These are phyloP conservation scores for Porites rus DNA, from an alignment of 92 coral and sea anemone genomes.

Conservation along the genomic window DNA sequence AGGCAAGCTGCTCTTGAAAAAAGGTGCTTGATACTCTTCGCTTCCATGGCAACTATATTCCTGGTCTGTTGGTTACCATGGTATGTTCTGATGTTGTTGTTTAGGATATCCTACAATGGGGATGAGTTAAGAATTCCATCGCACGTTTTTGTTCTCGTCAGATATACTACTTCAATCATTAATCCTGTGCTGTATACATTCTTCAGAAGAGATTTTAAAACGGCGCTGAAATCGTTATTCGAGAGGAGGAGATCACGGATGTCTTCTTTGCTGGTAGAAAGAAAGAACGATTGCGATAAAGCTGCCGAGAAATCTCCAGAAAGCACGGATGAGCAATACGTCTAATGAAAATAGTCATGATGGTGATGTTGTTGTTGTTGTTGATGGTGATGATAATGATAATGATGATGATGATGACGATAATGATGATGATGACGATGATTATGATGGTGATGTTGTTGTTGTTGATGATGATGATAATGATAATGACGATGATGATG, in stretches of 20 bases:
- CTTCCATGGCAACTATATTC: conserved; percentile 68
- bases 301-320: background rate
- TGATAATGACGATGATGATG: background rate
- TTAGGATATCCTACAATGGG: background rate
- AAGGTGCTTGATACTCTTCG: conserved; percentile 58
- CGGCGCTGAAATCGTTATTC: conserved; percentile 23
- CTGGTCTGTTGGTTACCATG: conserved; percentile 79
- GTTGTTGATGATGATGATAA: background rate
- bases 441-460: background rate
- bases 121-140: conserved; percentile 3
- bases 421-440: background rate
- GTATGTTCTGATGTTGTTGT: conserved; percentile 47
- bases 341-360: background rate
- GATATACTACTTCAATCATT: conserved; percentile 62
- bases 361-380: background rate
- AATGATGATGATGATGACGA: background rate
- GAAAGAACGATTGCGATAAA: background rate
- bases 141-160: conserved; percentile 53
- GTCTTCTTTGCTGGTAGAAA: background rate
- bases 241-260: background rate
- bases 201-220: conserved; percentile 71
- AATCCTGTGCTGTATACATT: conserved; percentile 72
- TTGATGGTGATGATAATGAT: no score
- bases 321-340: background rate
- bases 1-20: conserved; percentile 45